phyloP scores from a whole-genome alignment of 1,140 invertebrate species.

The Atta texana region DNA sequence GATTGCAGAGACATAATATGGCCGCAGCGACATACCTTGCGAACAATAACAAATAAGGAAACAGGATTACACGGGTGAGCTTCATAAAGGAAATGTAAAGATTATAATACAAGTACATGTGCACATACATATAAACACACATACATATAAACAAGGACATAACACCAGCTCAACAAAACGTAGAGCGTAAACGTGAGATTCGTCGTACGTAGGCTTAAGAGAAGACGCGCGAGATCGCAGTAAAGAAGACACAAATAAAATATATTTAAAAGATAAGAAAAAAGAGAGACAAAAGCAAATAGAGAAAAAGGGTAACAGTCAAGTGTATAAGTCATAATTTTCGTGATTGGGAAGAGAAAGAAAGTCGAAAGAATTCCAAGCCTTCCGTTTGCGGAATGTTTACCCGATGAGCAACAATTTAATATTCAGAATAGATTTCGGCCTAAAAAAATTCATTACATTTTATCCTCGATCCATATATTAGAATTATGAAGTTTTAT shows the following conservation, averaged over 20 bases:
- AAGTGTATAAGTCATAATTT: slow-evolving; percentile 70
- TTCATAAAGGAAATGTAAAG: slow-evolving; percentile 42
- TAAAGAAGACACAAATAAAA: slow-evolving; percentile 36
- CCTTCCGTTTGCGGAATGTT: background rate
- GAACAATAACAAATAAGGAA: slow-evolving; percentile 36
- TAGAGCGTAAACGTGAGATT: slow-evolving; percentile 67
- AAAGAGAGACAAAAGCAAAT: background rate
- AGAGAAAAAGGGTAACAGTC: slow-evolving; percentile 17
- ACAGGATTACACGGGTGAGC: slow-evolving; percentile 40
- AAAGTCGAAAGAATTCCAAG: slow-evolving; percentile 66
- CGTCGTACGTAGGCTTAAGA: slow-evolving; percentile 68
- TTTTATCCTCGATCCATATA: background rate
- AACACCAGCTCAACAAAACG: slow-evolving; percentile 79
- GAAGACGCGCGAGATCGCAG: slow-evolving; percentile 42
- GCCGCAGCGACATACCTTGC: slow-evolving; percentile 37
- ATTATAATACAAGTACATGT: slow-evolving; percentile 51
- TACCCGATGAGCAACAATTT: slow-evolving; percentile 4
- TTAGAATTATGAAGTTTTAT: slow-evolving; percentile 30
- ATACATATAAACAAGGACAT: slow-evolving; percentile 73
- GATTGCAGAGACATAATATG: slow-evolving; percentile 25
- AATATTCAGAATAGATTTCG: background rate
- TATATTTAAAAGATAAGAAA: slow-evolving; percentile 19
- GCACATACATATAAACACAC: slow-evolving; percentile 59
- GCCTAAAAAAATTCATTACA: slow-evolving; percentile 18
- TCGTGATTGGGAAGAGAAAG: slow-evolving; percentile 58